Conservation (phyloP, 2,113 vertebrate species). For the Oxygymnocypris stewartii region DNA sequence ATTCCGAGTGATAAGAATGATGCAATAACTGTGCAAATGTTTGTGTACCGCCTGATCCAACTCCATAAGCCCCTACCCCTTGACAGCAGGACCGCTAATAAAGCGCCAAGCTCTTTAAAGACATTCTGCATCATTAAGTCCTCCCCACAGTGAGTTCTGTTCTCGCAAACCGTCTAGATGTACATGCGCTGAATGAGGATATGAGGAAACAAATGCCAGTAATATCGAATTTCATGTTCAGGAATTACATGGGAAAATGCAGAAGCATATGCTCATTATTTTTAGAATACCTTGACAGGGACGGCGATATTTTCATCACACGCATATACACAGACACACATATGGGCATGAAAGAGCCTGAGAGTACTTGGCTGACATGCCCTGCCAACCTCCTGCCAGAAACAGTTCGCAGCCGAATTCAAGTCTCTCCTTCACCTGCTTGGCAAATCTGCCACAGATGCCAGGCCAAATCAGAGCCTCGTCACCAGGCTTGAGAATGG, state of each 20-base stretch:
- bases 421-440: constrained; percentile 36
- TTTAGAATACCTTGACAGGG: not conserved
- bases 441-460: constrained; percentile 34
- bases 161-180: not conserved
- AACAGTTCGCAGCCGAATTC: constrained; percentile 30
- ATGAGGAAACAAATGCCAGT: not conserved
- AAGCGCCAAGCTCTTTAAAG: constrained; percentile 18
- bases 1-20: constrained; percentile 41
- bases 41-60: not conserved
- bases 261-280: not conserved
- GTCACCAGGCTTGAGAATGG: not conserved
- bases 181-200: not conserved
- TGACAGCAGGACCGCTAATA: constrained; percentile 25
- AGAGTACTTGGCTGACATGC: constrained; percentile 7
- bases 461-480: constrained; percentile 14
- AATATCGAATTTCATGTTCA: constrained; percentile 11
- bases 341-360: not conserved
- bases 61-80: constrained; percentile 12
- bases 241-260: not conserved
- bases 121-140: constrained; percentile 16
- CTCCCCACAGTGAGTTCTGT: not conserved
- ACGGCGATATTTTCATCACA: constrained; percentile 22
- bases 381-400: constrained; percentile 11
- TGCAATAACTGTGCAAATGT: constrained; percentile 47
- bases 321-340: constrained; percentile 5